phyloP scores from a whole-genome alignment of 2,113 vertebrate species.

The Pterocles burchelli region DNA sequence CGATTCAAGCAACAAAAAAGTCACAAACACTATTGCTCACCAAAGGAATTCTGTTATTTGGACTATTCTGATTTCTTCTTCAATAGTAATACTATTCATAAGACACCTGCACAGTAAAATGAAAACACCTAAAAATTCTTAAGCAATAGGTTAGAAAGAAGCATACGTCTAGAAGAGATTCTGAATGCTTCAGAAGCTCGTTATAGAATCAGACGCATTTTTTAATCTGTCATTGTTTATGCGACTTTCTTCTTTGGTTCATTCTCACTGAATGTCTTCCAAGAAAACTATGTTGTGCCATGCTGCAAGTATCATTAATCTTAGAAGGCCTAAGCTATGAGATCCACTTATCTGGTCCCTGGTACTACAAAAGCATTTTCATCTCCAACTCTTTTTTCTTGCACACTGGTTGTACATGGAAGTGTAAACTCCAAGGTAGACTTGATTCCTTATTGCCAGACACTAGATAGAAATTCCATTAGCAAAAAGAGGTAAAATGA shows the following conservation, averaged over 20 bases:
- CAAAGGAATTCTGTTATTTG: not conserved
- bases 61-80: not conserved
- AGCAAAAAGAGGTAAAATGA: not conserved
- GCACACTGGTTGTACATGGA: not conserved
- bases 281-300: not conserved
- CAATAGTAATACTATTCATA: not conserved
- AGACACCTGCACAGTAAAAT: not conserved
- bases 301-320: not conserved
- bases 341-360: too few relatives aligned
- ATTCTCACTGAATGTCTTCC: not conserved
- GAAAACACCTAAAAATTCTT: not conserved
- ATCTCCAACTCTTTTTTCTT: not conserved
- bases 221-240: not conserved
- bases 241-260: not conserved
- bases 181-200: not conserved
- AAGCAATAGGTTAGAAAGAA: not conserved
- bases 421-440: not conserved
- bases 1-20: not conserved
- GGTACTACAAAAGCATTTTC: not conserved
- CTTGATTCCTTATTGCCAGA: not conserved
- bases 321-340: not conserved
- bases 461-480: not conserved
- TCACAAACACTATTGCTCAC: not conserved
- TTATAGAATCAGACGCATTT: not conserved
- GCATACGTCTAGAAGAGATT: not conserved